Evolutionary conservation across 2,113 vertebrate genomes (phyloP).

Genomic region (Hippolais icterina): DNA sequence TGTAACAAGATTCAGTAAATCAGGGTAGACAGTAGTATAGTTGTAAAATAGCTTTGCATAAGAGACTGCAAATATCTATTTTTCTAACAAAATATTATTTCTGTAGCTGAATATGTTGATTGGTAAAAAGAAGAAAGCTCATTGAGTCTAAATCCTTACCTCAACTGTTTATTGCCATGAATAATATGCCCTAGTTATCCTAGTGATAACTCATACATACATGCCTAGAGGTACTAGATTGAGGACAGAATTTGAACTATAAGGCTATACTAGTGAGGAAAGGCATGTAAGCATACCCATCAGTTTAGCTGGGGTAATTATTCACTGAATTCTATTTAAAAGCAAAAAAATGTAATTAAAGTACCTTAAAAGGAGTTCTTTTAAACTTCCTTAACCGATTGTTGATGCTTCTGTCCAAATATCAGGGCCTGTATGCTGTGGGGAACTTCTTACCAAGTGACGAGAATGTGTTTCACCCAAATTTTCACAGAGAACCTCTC

Average conservation of each 20-base stretch:
- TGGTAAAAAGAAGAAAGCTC: neutral
- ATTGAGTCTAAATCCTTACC: neutral
- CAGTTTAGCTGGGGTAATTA: neutral
- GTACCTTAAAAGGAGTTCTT: neutral
- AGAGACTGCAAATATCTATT: neutral
- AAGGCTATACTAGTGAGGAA: neutral
- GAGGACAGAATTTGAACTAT: neutral
- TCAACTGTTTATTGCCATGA: neutral
- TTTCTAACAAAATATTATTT: neutral
- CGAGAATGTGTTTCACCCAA: slow-evolving; percentile 71
- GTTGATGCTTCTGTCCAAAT: slow-evolving; percentile 50
- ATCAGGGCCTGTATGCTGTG: slow-evolving; percentile 91
- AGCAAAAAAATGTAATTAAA: neutral
- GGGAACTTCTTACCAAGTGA: slow-evolving; percentile 93
- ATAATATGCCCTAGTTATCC: neutral
- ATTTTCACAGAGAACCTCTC: slow-evolving; percentile 74
- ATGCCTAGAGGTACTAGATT: neutral
- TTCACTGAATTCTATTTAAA: neutral
- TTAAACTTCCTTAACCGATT: neutral
- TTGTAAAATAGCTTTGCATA: neutral
- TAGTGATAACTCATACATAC: neutral
- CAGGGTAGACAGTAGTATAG: neutral
- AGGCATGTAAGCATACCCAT: neutral
- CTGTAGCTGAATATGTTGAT: neutral
- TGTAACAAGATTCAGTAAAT: neutral